Percentiles rank a stretch among this genome's conserved stretches.
Conservation (phyloP, 2,113 vertebrate species). For the Pimephales promelas region DNA sequence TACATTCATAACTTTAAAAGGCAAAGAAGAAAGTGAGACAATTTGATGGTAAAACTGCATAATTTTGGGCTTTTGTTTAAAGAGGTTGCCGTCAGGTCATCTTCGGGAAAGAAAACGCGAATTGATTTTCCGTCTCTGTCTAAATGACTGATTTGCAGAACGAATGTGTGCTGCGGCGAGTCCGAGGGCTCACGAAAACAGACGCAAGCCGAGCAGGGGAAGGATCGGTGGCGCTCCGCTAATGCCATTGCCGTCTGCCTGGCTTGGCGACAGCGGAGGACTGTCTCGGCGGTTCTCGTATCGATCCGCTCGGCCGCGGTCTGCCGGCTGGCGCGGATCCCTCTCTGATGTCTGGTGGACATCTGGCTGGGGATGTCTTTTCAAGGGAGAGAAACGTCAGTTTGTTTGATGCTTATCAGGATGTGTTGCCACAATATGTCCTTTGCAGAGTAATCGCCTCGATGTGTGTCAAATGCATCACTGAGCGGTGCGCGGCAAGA, state of each 20-base stretch:
- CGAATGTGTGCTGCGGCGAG: conserved; percentile 55
- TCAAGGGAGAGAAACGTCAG: conserved; percentile 27
- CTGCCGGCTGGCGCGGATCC: conserved; percentile 64
- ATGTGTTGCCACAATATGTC: not conserved
- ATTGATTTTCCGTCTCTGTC: not conserved
- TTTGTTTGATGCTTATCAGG: conserved; percentile 28
- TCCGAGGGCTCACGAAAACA: conserved; percentile 55
- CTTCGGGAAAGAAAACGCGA: conserved; percentile 43
- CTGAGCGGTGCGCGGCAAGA: not conserved
- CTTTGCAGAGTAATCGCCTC: conserved; percentile 1
- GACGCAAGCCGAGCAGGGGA: conserved; percentile 47
- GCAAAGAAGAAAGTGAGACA: conserved; percentile 40
- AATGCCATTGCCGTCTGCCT: conserved; percentile 42
- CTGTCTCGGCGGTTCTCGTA: conserved; percentile 64
- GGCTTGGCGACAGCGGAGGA: conserved; percentile 64
- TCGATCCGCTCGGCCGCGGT: conserved; percentile 67
- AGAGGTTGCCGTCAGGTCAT: conserved; percentile 48
- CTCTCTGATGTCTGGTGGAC: conserved; percentile 63
- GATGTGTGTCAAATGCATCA: conserved; percentile 19
- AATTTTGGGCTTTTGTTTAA: conserved; percentile 64
- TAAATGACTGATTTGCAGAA: conserved; percentile 41
- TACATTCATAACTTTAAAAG: conserved; percentile 60
- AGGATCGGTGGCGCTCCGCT: not conserved
- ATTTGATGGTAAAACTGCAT: conserved; percentile 52
- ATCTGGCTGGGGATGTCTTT: conserved; percentile 24